Base-by-base conservation (phyloP, 1,140 invertebrate species). In the Rhyzopertha dominica region DNA sequence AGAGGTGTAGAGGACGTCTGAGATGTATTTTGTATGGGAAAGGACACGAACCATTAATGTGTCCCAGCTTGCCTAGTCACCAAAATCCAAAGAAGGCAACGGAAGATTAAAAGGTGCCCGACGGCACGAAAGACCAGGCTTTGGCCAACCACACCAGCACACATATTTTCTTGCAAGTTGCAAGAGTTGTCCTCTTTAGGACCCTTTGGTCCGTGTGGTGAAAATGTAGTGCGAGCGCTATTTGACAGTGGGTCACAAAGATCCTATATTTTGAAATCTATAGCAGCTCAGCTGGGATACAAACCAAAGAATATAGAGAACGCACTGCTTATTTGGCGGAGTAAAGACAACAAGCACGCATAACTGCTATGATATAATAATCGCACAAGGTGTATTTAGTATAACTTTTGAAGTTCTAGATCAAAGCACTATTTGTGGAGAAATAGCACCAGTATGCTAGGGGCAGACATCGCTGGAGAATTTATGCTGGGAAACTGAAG, bases 241-340 rank as follows among this genome's bases (percentile, higher is more conserved):
- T 7, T 36, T 7, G 34, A 36, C 22, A 36, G 5, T 9, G 34
- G 34, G 13, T 36, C 34, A 19, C 34, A 36, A 19, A 14, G 17
- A 5, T 17, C 34, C 7, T 36, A 36, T 13, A 20, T 36, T 7
- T 9, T 20, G 7, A 36, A 19, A 36, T 16, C 13, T 5, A 36
- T 7, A 7, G 18, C 13, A 5, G 12, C 5, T 19, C 10, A 9
- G 22, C 13, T 36, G 13, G 34, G 34, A 18, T 36, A 36, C 17
- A 14, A 36, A 19, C 7, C 9, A 13, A 20, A 18, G 34, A 5
- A 19, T 9, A 5, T 5, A 7, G 14, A 36, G 18, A 36, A 20
- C 9, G 10, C 34, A 36, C 13, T 4, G 4, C 4, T 20, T 36
- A 8, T 36, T 36, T 20, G 34, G 34, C 13, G 34, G 34, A 10